A percentile compares a stretch with the other conserved stretches of the same genome.
phyloP scores from a whole-genome alignment of 2,888 invertebrate species.

The Sabellastarte sp. region DNA sequence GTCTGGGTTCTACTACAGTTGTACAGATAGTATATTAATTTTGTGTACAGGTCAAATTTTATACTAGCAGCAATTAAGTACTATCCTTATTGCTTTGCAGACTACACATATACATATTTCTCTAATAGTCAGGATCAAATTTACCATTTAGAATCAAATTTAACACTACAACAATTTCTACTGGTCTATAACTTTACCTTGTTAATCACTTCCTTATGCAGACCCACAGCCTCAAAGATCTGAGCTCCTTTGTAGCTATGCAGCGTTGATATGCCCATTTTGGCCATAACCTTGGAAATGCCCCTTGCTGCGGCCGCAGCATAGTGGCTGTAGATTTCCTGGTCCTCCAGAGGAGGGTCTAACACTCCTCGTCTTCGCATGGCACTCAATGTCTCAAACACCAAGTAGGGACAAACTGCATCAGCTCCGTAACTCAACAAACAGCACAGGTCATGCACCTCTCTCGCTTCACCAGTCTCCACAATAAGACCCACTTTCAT shows the following conservation, averaged over 20 bases:
- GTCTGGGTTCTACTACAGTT: too few relatives aligned
- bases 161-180: too few relatives aligned
- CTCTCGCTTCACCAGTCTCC: slow-evolving; percentile 86
- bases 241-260: slow-evolving; percentile 99
- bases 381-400: slow-evolving; percentile 86
- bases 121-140: too few relatives aligned
- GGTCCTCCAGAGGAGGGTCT: slow-evolving; percentile 74
- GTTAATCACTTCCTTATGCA: slow-evolving; percentile 81
- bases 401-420: slow-evolving; percentile 95
- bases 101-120: too few relatives aligned
- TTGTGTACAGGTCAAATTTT: too few relatives aligned
- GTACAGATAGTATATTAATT: too few relatives aligned
- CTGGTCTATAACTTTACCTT: slow-evolving; percentile 91
- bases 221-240: slow-evolving; percentile 97
- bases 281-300: slow-evolving; percentile 92
- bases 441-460: slow-evolving; percentile 93
- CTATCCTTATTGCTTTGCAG: too few relatives aligned
- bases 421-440: slow-evolving; percentile 95
- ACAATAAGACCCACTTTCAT: slow-evolving; percentile 94
- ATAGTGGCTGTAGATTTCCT: slow-evolving; percentile 76
- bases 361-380: slow-evolving; percentile 84
- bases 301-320: slow-evolving; percentile 88
- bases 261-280: slow-evolving; percentile 98
- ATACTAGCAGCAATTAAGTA: too few relatives aligned
- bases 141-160: too few relatives aligned